Evolutionary conservation across 2,797 vertebrate genomes (phyloP).

Genomic region (Argya squamiceps): DNA sequence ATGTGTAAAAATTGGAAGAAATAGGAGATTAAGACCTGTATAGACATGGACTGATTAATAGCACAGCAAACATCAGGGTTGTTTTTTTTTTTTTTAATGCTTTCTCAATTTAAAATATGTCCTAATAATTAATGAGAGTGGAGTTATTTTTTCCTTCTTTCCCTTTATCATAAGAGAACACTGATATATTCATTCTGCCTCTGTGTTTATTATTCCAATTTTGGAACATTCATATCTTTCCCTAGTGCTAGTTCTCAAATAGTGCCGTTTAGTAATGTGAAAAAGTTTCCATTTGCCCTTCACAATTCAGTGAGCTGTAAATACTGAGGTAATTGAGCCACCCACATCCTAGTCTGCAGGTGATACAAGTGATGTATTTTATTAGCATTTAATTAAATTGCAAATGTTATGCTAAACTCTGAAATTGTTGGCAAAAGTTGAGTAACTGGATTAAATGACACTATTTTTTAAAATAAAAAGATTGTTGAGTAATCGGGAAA

Average conservation of each 20-base stretch:
- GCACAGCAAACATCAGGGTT: background rate
- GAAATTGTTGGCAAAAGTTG: constrained; percentile 35
- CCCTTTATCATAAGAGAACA: background rate
- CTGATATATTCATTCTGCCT: background rate
- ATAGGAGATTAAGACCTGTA: background rate
- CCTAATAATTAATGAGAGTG: background rate
- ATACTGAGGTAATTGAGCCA: constrained; percentile 53
- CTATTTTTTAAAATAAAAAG: constrained; percentile 24
- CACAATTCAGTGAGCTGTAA: constrained; percentile 57
- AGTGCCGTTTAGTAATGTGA: background rate
- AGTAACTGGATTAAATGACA: constrained; percentile 1
- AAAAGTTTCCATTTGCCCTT: constrained; percentile 43
- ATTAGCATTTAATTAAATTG: constrained; percentile 60
- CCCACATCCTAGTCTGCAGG: constrained; percentile 7
- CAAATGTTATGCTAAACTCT: constrained; percentile 49
- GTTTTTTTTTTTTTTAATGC: background rate
- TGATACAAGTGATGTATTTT: constrained; percentile 47
- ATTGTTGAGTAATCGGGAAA: background rate
- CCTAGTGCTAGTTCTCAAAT: background rate
- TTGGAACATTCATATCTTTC: background rate
- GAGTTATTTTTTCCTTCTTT: fast-evolving
- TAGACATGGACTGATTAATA: background rate
- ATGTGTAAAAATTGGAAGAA: background rate
- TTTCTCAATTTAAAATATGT: background rate
- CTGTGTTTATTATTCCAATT: background rate